Percentiles rank a stretch among this genome's conserved stretches.
phyloP scores from a whole-genome alignment of 2,113 vertebrate genomes.

The Ursus arctos region DNA sequence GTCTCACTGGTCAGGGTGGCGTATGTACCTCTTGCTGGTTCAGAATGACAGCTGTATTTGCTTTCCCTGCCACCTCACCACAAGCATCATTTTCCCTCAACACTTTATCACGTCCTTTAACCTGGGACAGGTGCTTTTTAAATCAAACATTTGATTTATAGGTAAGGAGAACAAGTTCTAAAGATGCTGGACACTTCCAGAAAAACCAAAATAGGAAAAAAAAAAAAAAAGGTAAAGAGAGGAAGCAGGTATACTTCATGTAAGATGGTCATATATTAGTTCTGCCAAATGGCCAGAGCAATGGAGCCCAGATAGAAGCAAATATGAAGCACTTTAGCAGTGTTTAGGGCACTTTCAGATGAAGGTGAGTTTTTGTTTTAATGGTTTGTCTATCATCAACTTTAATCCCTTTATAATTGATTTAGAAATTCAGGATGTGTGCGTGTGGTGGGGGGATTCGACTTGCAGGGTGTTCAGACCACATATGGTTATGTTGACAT shows the following conservation, averaged over 20 bases:
- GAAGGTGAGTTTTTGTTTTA: background rate
- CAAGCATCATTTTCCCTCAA: background rate
- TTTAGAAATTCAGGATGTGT: background rate
- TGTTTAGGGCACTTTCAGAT: background rate
- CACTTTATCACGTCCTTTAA: background rate
- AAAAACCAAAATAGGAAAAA: background rate
- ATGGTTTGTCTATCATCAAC: background rate
- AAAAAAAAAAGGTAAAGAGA: background rate
- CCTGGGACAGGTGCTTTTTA: background rate
- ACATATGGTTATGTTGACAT: background rate
- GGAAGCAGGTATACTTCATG: background rate
- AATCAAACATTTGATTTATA: conserved; percentile 25
- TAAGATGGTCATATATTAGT: background rate
- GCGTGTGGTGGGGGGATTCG: background rate
- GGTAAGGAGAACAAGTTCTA: background rate
- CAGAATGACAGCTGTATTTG: background rate
- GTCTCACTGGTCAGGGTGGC: background rate
- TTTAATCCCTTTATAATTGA: background rate
- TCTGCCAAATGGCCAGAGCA: background rate
- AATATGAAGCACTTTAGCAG: background rate
- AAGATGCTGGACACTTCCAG: background rate
- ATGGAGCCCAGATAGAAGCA: rapidly evolving
- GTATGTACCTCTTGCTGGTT: background rate
- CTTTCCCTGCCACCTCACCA: background rate
- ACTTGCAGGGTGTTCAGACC: background rate